A percentile compares a stretch with the other conserved stretches of the same genome.
phyloP scores from a whole-genome alignment of 2,888 invertebrate genomes.

The Microplitis manilae region DNA sequence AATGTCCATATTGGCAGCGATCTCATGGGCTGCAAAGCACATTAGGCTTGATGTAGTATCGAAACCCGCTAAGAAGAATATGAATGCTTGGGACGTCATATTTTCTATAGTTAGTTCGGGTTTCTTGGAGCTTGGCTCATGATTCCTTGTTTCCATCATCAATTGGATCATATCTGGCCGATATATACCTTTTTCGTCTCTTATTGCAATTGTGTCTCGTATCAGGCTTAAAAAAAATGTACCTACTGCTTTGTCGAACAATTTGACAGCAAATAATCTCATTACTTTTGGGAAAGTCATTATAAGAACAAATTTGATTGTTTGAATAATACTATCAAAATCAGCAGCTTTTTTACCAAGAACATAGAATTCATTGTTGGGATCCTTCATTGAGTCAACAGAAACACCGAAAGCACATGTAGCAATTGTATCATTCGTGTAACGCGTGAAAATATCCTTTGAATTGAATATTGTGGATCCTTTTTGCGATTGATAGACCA shows the following conservation, averaged over 20 bases:
- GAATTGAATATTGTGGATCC: conserved; percentile 52
- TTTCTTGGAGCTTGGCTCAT: too few relatives aligned
- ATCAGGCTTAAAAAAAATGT: neutral
- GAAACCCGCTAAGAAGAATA: too few relatives aligned
- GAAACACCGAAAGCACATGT: conserved; percentile 61
- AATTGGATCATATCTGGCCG: conserved; percentile 75
- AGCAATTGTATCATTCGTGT: conserved; percentile 62
- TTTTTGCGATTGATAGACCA: conserved; percentile 41
- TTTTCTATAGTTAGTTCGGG: too few relatives aligned
- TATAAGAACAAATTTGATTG: too few relatives aligned
- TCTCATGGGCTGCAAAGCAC: too few relatives aligned
- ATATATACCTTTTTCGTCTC: conserved; percentile 7
- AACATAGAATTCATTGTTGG: conserved; percentile 60
- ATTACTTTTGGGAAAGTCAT: too few relatives aligned
- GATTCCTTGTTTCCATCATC: conserved; percentile 70
- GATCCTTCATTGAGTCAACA: conserved; percentile 61
- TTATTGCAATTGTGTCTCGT: conserved; percentile 1
- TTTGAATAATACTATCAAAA: neutral
- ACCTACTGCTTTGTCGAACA: too few relatives aligned
- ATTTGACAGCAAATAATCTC: too few relatives aligned
- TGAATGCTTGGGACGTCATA: too few relatives aligned
- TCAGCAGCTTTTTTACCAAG: conserved; percentile 51
- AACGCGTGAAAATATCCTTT: conserved; percentile 60
- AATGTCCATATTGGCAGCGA: too few relatives aligned
- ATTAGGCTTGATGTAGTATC: too few relatives aligned